These are phyloP conservation scores for Dolichotis patagonum DNA, from an alignment of 2,113 vertebrate species.

Conservation along the genomic window DNA sequence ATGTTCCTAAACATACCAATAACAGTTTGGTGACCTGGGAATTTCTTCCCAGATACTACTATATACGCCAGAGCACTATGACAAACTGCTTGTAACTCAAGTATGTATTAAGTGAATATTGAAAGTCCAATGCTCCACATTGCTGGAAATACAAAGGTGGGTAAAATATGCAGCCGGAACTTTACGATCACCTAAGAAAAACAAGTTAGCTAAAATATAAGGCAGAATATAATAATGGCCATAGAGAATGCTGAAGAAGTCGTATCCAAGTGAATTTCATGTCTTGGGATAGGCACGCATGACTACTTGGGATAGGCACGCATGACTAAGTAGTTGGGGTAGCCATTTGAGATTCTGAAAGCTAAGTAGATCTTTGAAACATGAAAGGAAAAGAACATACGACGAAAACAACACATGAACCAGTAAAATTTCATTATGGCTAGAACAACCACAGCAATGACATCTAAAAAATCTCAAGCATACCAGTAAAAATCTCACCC, in stretches of 20 bases:
- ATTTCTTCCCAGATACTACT: background rate
- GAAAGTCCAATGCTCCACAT: conserved; percentile 6
- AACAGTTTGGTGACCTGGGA: background rate
- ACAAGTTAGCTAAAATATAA: background rate
- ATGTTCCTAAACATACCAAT: background rate
- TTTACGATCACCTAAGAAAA: background rate
- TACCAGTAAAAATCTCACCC: conserved; percentile 24
- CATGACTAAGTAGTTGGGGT: background rate
- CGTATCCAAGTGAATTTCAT: background rate
- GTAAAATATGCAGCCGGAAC: background rate
- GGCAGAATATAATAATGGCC: background rate
- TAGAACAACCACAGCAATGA: conserved; percentile 2
- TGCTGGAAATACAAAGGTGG: conserved; percentile 24
- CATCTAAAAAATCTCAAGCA: background rate
- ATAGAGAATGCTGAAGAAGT: background rate
- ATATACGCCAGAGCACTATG: background rate
- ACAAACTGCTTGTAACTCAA: conserved; percentile 12
- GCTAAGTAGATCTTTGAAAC: background rate
- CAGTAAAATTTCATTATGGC: background rate
- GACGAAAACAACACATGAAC: background rate
- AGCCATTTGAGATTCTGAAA: conserved; percentile 4
- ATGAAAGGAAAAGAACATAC: background rate
- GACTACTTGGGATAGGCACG: background rate
- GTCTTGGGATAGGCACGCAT: background rate
- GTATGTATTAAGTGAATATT: background rate